Percentiles rank a stretch among this genome's conserved stretches.
phyloP scores from a whole-genome alignment of 2,888 invertebrate species.

The Plagodis pulveraria region DNA sequence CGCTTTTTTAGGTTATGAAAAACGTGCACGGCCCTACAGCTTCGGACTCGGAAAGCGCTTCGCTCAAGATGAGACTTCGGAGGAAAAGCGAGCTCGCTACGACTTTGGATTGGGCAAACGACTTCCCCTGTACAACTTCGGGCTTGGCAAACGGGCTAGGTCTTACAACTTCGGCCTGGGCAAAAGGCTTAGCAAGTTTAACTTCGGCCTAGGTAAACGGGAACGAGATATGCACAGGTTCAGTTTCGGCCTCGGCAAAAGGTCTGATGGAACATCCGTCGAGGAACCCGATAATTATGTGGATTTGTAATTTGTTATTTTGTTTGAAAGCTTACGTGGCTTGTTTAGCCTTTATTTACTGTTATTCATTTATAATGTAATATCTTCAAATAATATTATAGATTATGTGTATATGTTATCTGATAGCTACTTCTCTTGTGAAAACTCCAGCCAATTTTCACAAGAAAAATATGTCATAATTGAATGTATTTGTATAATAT shows the following conservation, averaged over 20 bases:
- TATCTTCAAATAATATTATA: too few relatives aligned
- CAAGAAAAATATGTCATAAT: conserved; percentile 46
- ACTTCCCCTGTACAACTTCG: conserved; percentile 77
- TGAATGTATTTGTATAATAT: too few relatives aligned
- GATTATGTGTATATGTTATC: conserved; percentile 12
- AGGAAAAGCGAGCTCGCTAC: conserved; percentile 74
- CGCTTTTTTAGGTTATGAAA: conserved; percentile 64
- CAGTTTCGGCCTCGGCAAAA: conserved; percentile 85
- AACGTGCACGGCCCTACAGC: conserved; percentile 87
- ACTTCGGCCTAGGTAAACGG: conserved; percentile 85
- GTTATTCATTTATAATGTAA: background rate
- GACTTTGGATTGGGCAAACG: conserved; percentile 79
- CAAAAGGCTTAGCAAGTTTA: conserved; percentile 81
- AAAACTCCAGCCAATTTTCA: conserved; percentile 72
- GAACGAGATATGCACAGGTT: conserved; percentile 80
- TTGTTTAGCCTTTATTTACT: background rate
- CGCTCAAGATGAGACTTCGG: conserved; percentile 59
- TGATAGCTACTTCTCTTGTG: conserved; percentile 54
- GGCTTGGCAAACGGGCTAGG: conserved; percentile 76
- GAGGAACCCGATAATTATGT: conserved; percentile 61
- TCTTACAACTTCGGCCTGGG: conserved; percentile 85
- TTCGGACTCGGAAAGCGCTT: conserved; percentile 89
- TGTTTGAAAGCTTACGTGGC: conserved; percentile 49
- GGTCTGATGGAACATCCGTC: conserved; percentile 61
- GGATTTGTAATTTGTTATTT: conserved; percentile 60